Evolutionary conservation across 53 echinoderm and acorn worm genomes (phyloP), one percentile per base, ranked within the genome.

Genomic region (Actinopyga echinites): DNA sequence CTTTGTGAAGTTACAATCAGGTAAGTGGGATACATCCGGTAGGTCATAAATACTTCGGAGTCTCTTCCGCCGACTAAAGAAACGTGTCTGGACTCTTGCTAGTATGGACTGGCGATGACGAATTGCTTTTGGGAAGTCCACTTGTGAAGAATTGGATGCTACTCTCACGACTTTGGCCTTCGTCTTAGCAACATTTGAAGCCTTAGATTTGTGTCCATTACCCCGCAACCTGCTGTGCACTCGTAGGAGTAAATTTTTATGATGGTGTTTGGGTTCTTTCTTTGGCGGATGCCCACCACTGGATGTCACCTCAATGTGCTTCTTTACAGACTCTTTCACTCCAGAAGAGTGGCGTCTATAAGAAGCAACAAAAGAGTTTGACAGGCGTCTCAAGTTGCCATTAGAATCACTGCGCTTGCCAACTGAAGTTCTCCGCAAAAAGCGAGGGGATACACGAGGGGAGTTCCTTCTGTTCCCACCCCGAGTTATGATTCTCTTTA

Each of bases 11-110:
- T 45, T 75, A 26, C 58, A 42, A 15, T 90, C 86, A 59, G 57
- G 75, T 7, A 90, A 69, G 54, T 75, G 86, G 58, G 57, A 77
- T 30, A 90, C 36, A 28, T 90, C 90, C 5, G 90, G 86, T 54
- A 86, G 64, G 26, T 83, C 78, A 58, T 75, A 86, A 56, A 44
- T 83, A 40, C 40, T 71, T 2, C 71, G 20, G 25, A 71, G 21
- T 40, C 40, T 71, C 71, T 71, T 71, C 21, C 71, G 38, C 45
- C 44, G 40, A 44, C 71, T 71, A 44, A 71, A 71, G 71, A 71
- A 20, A 13, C 42, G 71, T 25, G 71, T 71, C 40, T 71, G 71
- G 19, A 71, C 42, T 44, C 24, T 30, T 28, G 28, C n/a, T 13
- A 71, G 45, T 42, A 71, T 6, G 37, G 71, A 71, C 71, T 40